Evolutionary conservation across 2,888 invertebrate species (phyloP).

Genomic region (Germaria angustata): DNA sequence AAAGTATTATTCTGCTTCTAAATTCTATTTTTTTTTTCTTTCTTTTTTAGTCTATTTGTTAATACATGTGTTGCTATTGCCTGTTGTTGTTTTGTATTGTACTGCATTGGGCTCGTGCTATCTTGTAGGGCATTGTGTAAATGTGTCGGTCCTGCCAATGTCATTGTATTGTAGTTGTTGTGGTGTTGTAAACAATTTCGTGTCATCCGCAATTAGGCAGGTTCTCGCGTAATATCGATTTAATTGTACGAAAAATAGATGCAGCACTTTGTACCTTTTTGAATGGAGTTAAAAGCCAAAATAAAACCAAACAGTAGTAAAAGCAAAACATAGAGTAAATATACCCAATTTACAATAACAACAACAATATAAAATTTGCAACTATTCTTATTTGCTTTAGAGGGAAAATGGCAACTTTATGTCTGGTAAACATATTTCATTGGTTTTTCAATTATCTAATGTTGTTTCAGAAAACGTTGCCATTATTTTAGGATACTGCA

Average conservation of each 20-base stretch:
- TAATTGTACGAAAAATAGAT: slow-evolving; percentile 71
- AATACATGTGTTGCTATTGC: slow-evolving; percentile 29
- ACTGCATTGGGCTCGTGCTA: not conserved
- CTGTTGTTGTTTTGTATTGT: slow-evolving; percentile 23
- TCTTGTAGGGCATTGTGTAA: slow-evolving; percentile 20
- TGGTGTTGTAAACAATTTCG: slow-evolving; percentile 71
- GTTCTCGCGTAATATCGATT: slow-evolving; percentile 73
- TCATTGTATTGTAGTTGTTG: slow-evolving; percentile 67
- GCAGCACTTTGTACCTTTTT: slow-evolving; percentile 44
- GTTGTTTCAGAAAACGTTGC: too few relatives aligned
- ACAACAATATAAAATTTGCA: not conserved
- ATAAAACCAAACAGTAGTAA: slow-evolving; percentile 7
- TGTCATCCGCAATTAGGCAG: slow-evolving; percentile 78
- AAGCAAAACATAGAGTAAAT: not conserved
- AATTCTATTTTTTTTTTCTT: not conserved
- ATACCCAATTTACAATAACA: slow-evolving; percentile 16
- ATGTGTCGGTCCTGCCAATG: slow-evolving; percentile 56
- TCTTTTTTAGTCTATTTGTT: slow-evolving; percentile 41
- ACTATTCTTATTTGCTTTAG: not conserved
- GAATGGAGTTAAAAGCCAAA: slow-evolving; percentile 24
- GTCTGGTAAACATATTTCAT: too few relatives aligned
- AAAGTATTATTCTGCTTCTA: slow-evolving; percentile 9
- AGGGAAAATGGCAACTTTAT: too few relatives aligned
- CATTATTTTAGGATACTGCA: too few relatives aligned
- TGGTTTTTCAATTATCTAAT: too few relatives aligned